Base-by-base conservation (phyloP, 1,140 invertebrate species). In the Drosophila pruinosa region DNA sequence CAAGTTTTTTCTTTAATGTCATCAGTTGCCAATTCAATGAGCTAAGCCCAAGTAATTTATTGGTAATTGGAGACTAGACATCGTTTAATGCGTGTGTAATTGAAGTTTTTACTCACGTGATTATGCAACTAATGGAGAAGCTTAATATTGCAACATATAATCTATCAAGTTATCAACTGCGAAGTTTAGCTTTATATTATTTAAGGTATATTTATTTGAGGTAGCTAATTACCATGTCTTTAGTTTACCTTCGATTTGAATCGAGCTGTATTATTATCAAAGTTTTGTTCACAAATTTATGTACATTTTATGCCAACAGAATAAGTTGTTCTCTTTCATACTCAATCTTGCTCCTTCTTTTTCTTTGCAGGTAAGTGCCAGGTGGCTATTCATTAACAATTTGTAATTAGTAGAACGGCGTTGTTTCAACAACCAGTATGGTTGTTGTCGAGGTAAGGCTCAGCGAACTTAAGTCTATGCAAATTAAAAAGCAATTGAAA, bases 401-500 rank as follows among this genome's bases (percentile, higher is more conserved):
- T 64, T 85, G 80, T 79, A 82, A 82, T 82, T 82, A 79, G 78
- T 75, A 45, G 47, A 69, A 19, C 52, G 64, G 48, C 36, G 69
- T 41, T 58, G 38, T 67, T 72, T 63, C 48, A 48, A 47, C 52
- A n/a, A n/a, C n/a, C n/a, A n/a, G n/a, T 63, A 61, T 53, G 36
- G 38, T 64, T 78, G 70, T 63, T 74, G 59, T 47, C 19, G 45
- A 28, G 64, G 75, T 47, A 59, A 70, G 72, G 39, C 38, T 54
- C 34, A 47, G 17, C 38, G 34, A 56, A 59, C 43, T 74, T 68
- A 78, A 85, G 80, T 79, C 57, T 79, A 82, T 82, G 79, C 80
- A 79, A 83, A 83, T 83, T 85, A 85, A 85, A 85, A 85, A 73
- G 80, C 79, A 83, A 85, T 83, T 83, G 79, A 82, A 82, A 82